These are phyloP conservation scores for Climacteris rufus DNA, from an alignment of 2,113 vertebrate genomes.

Conservation along the genomic window DNA sequence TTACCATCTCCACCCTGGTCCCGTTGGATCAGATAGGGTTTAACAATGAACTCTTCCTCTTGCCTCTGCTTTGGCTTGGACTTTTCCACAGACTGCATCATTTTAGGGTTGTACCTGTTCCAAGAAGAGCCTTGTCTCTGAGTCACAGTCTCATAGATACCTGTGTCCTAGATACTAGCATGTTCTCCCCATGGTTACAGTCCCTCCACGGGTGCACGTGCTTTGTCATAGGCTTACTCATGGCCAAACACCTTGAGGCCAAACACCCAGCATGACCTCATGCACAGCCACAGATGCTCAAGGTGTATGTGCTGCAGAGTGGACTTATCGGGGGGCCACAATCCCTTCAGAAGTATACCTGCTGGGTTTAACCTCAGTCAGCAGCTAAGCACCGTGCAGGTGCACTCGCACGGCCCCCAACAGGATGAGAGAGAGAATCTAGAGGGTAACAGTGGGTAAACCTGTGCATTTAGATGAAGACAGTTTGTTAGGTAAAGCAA, in stretches of 20 bases:
- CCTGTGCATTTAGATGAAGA: neutral
- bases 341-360: neutral
- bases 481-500: neutral
- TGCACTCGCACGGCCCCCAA: neutral
- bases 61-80: neutral
- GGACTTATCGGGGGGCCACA: neutral
- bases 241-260: neutral
- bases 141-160: neutral
- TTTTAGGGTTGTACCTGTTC: neutral
- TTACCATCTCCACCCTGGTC: neutral
- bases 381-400: fast-evolving
- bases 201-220: neutral
- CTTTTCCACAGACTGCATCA: neutral
- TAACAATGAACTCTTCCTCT: neutral
- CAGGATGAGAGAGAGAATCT: neutral
- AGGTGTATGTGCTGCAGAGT: neutral
- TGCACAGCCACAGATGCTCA: neutral
- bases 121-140: fast-evolving
- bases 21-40: neutral
- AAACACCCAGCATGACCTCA: neutral
- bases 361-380: neutral
- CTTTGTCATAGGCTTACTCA: neutral
- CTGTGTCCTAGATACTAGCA: fast-evolving
- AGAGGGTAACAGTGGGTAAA: neutral
- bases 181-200: neutral